Percentiles rank a stretch among this genome's conserved stretches.
These are phyloP conservation scores for Melanerpes aurifrons DNA, from an alignment of 2,113 vertebrate species.

Conservation along the genomic window DNA sequence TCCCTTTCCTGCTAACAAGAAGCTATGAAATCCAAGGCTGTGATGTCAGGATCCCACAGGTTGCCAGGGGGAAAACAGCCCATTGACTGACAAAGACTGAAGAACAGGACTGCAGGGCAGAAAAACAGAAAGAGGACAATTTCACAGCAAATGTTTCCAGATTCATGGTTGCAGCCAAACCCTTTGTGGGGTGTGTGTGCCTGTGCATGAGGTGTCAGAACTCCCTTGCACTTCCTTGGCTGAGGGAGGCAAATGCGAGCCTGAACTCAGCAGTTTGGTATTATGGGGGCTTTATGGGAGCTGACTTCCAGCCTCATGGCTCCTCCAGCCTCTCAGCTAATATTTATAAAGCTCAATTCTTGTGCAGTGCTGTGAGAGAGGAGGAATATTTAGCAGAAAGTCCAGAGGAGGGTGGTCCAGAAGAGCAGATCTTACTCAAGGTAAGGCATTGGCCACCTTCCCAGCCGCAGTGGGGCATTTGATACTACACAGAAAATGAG, in stretches of 20 bases:
- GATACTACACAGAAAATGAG: accelerated
- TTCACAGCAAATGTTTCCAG: background rate
- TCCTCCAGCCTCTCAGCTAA: background rate
- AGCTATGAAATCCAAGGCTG: background rate
- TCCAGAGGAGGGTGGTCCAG: background rate
- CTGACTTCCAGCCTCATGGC: background rate
- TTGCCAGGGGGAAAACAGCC: background rate
- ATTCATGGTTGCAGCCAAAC: accelerated
- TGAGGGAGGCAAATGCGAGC: background rate
- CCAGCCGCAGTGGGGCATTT: accelerated
- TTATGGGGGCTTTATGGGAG: background rate
- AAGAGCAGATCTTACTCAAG: background rate
- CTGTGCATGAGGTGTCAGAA: accelerated
- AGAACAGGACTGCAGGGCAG: background rate
- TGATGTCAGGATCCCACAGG: background rate
- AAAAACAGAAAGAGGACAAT: background rate
- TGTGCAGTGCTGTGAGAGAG: background rate
- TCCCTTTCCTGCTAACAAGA: background rate
- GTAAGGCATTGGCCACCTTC: background rate
- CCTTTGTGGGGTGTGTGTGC: accelerated
- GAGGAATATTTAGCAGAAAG: background rate
- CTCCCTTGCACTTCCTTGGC: background rate
- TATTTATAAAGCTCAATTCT: background rate
- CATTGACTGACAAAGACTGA: background rate
- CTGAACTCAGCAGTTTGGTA: background rate